phyloP scores from a whole-genome alignment of 2,797 vertebrate species.

The Eidolon dupreanum region DNA sequence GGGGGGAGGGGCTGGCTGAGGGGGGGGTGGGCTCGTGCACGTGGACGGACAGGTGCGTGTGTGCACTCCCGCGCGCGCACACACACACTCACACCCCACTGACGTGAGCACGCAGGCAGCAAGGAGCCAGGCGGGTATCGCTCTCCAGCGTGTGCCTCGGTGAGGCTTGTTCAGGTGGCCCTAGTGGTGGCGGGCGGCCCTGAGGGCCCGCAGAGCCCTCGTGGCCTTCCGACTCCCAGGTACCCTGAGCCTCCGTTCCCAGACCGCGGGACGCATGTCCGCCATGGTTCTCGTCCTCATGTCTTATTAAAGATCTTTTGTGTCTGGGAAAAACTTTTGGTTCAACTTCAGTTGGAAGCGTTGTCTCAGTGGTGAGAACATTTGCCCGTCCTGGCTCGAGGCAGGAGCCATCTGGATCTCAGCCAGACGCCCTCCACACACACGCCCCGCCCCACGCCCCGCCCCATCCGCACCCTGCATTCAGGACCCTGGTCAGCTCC shows the following conservation, averaged over 20 bases:
- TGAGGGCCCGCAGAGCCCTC: background rate
- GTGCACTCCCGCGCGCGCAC: background rate
- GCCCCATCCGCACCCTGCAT: rapidly evolving
- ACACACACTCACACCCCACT: background rate
- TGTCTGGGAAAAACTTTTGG: slow-evolving; percentile 55
- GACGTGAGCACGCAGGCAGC: too few species aligned
- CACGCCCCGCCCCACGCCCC: too few species aligned
- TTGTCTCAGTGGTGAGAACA: background rate
- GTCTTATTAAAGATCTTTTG: background rate
- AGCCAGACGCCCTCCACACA: background rate
- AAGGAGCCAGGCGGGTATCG: background rate
- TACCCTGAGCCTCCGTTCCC: rapidly evolving
- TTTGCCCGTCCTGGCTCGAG: rapidly evolving
- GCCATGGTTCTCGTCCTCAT: rapidly evolving
- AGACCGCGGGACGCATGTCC: background rate
- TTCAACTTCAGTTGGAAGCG: background rate
- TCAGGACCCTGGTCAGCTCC: slow-evolving; percentile 70
- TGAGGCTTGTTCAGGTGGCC: background rate
- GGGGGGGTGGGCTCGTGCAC: background rate
- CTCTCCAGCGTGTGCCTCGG: background rate
- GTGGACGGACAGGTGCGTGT: background rate
- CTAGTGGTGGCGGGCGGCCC: background rate
- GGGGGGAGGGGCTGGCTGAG: background rate
- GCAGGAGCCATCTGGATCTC: rapidly evolving
- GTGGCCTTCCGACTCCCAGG: too few species aligned